Conservation (phyloP, 2,888 invertebrate species). For the Drosophila nr. fundita region DNA sequence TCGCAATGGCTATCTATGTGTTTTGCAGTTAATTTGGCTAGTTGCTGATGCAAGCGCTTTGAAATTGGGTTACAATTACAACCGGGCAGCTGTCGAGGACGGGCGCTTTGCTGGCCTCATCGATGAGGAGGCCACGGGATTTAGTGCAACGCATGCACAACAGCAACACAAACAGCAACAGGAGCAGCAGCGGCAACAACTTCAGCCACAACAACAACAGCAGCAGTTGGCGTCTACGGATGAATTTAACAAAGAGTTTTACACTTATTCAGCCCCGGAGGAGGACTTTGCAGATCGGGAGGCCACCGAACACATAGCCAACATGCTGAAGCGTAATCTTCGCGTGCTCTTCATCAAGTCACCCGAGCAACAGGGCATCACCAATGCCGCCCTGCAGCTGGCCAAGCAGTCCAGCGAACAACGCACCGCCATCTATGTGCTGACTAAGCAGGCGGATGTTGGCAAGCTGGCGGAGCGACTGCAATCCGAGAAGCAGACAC, state of each 20-base stretch:
- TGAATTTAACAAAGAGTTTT: slow-evolving; percentile 80
- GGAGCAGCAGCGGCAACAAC: slow-evolving; percentile 16
- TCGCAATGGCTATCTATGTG: too few relatives aligned
- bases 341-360: slow-evolving; percentile 83
- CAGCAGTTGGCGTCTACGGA: slow-evolving; percentile 28
- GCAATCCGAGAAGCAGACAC: slow-evolving; percentile 57
- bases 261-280: slow-evolving; percentile 80
- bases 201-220: slow-evolving; percentile 30
- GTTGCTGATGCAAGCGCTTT: slow-evolving; percentile 59
- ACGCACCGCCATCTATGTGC: slow-evolving; percentile 81
- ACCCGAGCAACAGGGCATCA: slow-evolving; percentile 76
- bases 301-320: slow-evolving; percentile 60
- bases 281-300: slow-evolving; percentile 73
- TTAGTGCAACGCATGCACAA: slow-evolving; percentile 44
- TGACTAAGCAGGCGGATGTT: slow-evolving; percentile 78
- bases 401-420: slow-evolving; percentile 78
- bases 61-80: slow-evolving; percentile 74
- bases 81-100: slow-evolving; percentile 45
- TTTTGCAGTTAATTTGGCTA: slow-evolving; percentile 61
- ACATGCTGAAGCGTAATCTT: slow-evolving; percentile 76
- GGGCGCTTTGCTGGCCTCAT: slow-evolving; percentile 66
- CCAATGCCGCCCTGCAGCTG: slow-evolving; percentile 75
- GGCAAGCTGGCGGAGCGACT: slow-evolving; percentile 71
- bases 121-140: slow-evolving; percentile 68
- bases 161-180: slow-evolving; percentile 33